Conservation (phyloP, 2,113 vertebrate species). For the Lota lota region DNA sequence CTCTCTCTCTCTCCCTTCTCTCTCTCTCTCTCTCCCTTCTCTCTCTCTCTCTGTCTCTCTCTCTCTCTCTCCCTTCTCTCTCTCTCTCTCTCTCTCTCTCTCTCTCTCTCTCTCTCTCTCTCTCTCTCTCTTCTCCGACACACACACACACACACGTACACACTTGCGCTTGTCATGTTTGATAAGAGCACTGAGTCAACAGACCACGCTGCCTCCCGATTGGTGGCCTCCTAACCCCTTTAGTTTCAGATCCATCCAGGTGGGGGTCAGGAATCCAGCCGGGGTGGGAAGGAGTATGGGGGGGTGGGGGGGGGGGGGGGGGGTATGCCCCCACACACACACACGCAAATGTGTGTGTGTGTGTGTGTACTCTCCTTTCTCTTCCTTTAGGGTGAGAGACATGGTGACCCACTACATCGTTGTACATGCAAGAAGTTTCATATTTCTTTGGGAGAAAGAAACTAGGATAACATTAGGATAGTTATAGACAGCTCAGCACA, state of each 20-base stretch:
- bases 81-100: too few species aligned
- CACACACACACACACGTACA: conserved; percentile 11
- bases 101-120: too few species aligned
- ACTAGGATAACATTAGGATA: conserved; percentile 22
- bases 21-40: too few species aligned
- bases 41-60: too few species aligned
- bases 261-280: conserved; percentile 32
- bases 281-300: conserved; percentile 14
- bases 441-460: too few species aligned
- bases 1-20: too few species aligned
- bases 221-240: conserved; percentile 39
- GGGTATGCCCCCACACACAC: too few species aligned
- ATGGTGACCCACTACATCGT: not conserved
- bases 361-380: too few species aligned
- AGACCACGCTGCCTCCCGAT: conserved; percentile 37
- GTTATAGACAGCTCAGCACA: not conserved
- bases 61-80: too few species aligned
- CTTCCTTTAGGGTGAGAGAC: conserved; percentile 3
- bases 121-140: too few species aligned
- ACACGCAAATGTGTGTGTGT: too few species aligned
- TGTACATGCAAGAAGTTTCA: not conserved
- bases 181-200: conserved; percentile 44
- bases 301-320: not conserved
- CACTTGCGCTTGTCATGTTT: conserved; percentile 21
- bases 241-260: conserved; percentile 40